Evolutionary conservation across 2,797 vertebrate species (phyloP), one percentile per base, ranked within the genome.

Genomic region (Limnodromus scolopaceus): DNA sequence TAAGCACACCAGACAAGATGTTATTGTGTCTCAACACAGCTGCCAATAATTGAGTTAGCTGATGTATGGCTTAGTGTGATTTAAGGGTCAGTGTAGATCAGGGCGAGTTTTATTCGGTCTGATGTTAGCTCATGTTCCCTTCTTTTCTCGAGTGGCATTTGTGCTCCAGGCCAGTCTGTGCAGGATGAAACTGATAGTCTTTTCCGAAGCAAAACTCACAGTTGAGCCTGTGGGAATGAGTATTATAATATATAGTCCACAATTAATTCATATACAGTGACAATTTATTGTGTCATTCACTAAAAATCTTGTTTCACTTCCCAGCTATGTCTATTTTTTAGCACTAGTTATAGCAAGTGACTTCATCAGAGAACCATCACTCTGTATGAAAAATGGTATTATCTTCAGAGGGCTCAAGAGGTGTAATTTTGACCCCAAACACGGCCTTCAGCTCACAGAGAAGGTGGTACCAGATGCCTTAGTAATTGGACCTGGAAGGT

Each of bases 21-120:
- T 68, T 58, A 36, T 45, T 24, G 11, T 68, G 30, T 28, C 23
- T 93, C 68, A 83, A 65, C 72, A 43, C 19, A 48, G 25, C 32
- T 89, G 69, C 45, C 83, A 80, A 9, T 85, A 92, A 55, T 60
- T 94, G 79, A 83, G 28, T 87, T 89, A 69, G 55, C 72, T 93
- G 77, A 78, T 68, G 5, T 71, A 65, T 27, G 43, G 38, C 30
- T 79, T 84, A 36, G 16, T 69, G 43, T 63, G 65, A 41, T 69
- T 66, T 64, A 82, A 72, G 66, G 43, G 48, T 82, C 38, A 34
- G 10, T 25, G 39, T 75, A 70, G 51, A 76, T 79, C 36, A 79
- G 87, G 43, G 15, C 1, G 20, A 77, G 43, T 79, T 69, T 79
- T 74, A 34, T 76, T 43, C 13, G 16, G 53, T 0, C 1, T 63